Conservation (phyloP, 2,888 invertebrate genomes). For the Lochmaea capreae region DNA sequence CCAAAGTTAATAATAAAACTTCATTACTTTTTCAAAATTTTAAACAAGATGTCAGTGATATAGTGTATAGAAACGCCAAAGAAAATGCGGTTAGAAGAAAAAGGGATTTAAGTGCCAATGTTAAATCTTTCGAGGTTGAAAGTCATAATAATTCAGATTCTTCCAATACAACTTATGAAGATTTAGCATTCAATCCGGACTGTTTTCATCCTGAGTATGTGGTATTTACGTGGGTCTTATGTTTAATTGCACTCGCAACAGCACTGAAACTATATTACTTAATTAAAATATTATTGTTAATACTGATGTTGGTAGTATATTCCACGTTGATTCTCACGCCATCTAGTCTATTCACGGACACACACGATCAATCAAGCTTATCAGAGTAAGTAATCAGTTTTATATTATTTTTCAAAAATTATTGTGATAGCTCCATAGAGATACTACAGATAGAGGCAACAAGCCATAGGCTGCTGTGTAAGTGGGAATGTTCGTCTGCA, state of each 20-base stretch:
- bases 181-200: neutral
- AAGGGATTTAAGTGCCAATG: constrained; percentile 17
- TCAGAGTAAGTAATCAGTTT: constrained; percentile 38
- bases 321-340: constrained; percentile 74
- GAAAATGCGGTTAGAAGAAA: constrained; percentile 9
- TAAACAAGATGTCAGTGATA: constrained; percentile 38
- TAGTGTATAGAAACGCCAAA: constrained; percentile 40
- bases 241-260: constrained; percentile 90
- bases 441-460: neutral
- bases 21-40: constrained; percentile 45
- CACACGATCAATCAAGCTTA: constrained; percentile 53
- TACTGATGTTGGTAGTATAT: constrained; percentile 81
- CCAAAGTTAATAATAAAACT: constrained; percentile 45
- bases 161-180: neutral
- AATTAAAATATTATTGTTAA: constrained; percentile 83
- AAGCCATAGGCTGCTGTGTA: neutral
- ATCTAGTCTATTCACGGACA: constrained; percentile 43
- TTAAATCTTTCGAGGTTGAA: constrained; percentile 8
- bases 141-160: constrained; percentile 4
- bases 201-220: constrained; percentile 82
- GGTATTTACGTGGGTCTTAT: constrained; percentile 93
- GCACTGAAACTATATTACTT: constrained; percentile 91
- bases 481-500: no score
- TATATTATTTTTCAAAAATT: neutral
- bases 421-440: no score